These are phyloP conservation scores for Argynnis bischoffii DNA, from an alignment of 2,888 invertebrate genomes.

Conservation along the genomic window DNA sequence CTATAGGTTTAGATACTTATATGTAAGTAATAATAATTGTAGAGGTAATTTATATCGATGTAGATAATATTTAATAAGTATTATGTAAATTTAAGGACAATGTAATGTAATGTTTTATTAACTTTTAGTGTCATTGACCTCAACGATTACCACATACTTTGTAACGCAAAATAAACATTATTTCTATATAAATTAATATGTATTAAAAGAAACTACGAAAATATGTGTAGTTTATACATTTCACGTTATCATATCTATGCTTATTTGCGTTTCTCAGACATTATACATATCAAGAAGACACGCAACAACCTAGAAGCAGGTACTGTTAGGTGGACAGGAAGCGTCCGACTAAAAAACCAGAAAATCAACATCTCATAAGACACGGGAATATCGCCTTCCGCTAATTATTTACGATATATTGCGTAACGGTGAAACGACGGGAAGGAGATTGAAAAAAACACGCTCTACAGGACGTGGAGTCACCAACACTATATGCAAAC, in stretches of 20 bases:
- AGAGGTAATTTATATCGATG: too few species aligned
- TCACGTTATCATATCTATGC: not conserved
- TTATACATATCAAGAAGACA: constrained; percentile 52
- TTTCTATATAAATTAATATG: too few species aligned
- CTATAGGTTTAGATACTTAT: too few species aligned
- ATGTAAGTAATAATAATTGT: too few species aligned
- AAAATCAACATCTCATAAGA: constrained; percentile 77
- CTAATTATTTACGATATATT: constrained; percentile 83
- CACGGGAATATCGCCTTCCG: constrained; percentile 81
- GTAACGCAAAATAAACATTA: too few species aligned
- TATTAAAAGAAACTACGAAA: too few species aligned
- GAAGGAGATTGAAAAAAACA: constrained; percentile 78
- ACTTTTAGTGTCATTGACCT: too few species aligned
- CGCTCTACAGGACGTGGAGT: constrained; percentile 74
- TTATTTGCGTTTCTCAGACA: constrained; percentile 40
- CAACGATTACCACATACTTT: too few species aligned
- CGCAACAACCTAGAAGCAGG: constrained; percentile 39
- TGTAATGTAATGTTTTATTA: too few species aligned
- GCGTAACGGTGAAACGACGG: constrained; percentile 82
- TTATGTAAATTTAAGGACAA: too few species aligned
- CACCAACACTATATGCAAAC: constrained; percentile 53
- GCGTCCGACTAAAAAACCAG: constrained; percentile 72
- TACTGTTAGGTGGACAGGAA: constrained; percentile 71
- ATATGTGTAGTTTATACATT: too few species aligned
- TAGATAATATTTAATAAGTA: too few species aligned